A percentile compares a stretch with the other conserved stretches of the same genome.
These are phyloP conservation scores for Syrmaticus mikado DNA, from an alignment of 2,113 vertebrate genomes.

Conservation along the genomic window DNA sequence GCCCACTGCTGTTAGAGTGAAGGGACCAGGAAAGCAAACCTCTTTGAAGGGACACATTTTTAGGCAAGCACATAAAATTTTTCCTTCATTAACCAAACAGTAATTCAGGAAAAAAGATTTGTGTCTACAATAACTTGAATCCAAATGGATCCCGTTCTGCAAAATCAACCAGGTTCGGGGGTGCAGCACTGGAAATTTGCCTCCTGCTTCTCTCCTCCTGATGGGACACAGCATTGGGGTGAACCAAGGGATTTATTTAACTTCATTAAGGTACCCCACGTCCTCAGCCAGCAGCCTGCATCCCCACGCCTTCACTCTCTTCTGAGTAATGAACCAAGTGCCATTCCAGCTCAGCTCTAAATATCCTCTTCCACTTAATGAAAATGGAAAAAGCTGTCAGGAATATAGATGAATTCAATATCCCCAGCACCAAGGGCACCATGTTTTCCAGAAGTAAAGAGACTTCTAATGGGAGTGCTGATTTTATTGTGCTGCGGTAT, in stretches of 20 bases:
- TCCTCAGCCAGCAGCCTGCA: not conserved
- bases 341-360: not conserved
- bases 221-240: fast-evolving
- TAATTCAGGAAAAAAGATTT: not conserved
- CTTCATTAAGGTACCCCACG: not conserved
- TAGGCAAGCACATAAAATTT: not conserved
- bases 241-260: not conserved
- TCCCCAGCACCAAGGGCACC: not conserved
- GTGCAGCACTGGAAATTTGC: not conserved
- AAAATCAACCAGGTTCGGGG: fast-evolving
- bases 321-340: not conserved
- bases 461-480: fast-evolving
- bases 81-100: not conserved
- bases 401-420: constrained; percentile 56
- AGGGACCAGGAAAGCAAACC: not conserved
- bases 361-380: not conserved
- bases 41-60: not conserved
- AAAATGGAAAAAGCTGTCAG: constrained; percentile 34
- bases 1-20: not conserved
- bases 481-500: not conserved
- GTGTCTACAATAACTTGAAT: not conserved
- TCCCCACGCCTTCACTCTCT: not conserved
- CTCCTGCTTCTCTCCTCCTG: not conserved
- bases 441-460: not conserved
- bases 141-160: not conserved